phyloP scores from a whole-genome alignment of 2,888 invertebrate genomes.

The Chouioia cunea region DNA sequence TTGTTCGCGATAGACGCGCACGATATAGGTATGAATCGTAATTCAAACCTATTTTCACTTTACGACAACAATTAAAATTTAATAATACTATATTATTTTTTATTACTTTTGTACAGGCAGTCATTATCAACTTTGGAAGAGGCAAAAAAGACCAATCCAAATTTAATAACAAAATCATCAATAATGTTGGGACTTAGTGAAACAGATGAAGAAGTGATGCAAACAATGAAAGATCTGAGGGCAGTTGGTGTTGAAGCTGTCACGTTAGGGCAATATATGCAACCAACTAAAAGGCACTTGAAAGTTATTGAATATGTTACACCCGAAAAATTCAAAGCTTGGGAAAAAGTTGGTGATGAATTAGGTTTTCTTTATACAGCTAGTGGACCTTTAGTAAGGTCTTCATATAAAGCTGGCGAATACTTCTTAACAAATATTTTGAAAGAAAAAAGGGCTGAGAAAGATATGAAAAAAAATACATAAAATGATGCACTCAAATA shows the following conservation, averaged over 20 bases:
- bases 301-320: constrained; percentile 97
- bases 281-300: constrained; percentile 96
- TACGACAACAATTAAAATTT: no score
- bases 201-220: constrained; percentile 86
- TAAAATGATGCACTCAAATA: constrained; percentile 10
- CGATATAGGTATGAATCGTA: constrained; percentile 75
- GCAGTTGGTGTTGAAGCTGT: constrained; percentile 91
- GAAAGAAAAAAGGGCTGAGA: constrained; percentile 65
- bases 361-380: constrained; percentile 97
- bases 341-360: constrained; percentile 85
- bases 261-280: constrained; percentile 99
- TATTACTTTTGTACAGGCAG: constrained; percentile 72
- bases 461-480: constrained; percentile 34
- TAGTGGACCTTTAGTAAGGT: constrained; percentile 95
- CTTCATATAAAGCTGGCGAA: constrained; percentile 98
- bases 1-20: constrained; percentile 94
- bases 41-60: no score
- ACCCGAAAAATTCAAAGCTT: constrained; percentile 90
- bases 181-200: constrained; percentile 98
- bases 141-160: constrained; percentile 84
- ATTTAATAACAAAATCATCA: constrained; percentile 95
- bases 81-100: background rate
- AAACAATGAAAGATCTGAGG: constrained; percentile 89
- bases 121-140: constrained; percentile 85
- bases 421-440: constrained; percentile 88